phyloP scores from a whole-genome alignment of 2,797 vertebrate genomes.

The Mergus octosetaceus region DNA sequence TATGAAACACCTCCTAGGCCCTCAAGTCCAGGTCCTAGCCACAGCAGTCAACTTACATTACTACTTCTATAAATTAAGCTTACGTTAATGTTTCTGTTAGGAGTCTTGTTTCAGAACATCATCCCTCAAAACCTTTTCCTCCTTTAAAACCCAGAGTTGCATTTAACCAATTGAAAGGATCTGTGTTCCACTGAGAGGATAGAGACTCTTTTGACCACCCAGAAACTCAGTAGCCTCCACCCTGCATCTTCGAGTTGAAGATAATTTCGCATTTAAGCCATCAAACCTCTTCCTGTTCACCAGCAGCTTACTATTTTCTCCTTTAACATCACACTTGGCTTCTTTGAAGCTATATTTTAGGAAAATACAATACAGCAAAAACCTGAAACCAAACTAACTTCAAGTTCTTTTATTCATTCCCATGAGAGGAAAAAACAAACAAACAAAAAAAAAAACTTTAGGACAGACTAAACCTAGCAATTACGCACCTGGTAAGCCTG shows the following conservation, averaged over 20 bases:
- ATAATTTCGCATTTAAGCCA: not conserved
- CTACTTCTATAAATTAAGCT: not conserved
- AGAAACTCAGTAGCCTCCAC: not conserved
- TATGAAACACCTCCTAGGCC: accelerated
- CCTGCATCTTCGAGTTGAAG: not conserved
- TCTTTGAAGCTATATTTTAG: not conserved
- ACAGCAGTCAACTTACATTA: not conserved
- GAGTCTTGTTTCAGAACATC: not conserved
- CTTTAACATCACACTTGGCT: not conserved
- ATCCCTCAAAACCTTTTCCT: not conserved
- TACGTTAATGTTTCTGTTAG: not conserved
- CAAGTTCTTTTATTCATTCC: not conserved
- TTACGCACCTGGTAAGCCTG: not conserved
- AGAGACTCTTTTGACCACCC: too few species aligned
- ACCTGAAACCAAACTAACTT: not conserved
- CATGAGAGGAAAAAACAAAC: not conserved
- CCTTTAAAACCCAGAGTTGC: not conserved
- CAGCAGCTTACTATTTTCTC: not conserved
- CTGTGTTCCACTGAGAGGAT: accelerated
- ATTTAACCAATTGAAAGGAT: accelerated
- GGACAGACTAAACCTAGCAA: not conserved
- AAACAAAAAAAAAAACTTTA: not conserved
- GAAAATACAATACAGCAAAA: not conserved
- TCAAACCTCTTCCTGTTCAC: not conserved
- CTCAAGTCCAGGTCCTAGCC: too few species aligned